Percentiles rank a stretch among this genome's conserved stretches.
These are phyloP conservation scores for Ceratina japonica DNA, from an alignment of 1,140 invertebrate genomes.

Conservation along the genomic window DNA sequence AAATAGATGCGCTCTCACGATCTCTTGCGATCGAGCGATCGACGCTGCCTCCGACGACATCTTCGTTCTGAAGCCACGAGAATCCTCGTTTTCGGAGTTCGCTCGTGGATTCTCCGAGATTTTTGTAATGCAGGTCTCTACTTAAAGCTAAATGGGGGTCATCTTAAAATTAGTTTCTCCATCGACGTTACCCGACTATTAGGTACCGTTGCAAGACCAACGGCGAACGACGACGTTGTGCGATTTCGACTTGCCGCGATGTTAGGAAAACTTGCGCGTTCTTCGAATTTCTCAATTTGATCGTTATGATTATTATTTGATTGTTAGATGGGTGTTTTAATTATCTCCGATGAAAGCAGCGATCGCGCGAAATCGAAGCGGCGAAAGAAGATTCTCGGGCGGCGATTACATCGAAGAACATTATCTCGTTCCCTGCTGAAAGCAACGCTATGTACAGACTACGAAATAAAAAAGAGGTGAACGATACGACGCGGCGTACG, in stretches of 20 bases:
- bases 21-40: conserved; percentile 14
- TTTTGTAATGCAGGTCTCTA: conserved; percentile 58
- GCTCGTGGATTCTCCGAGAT: conserved; percentile 13
- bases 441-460: conserved; percentile 56
- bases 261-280: not conserved
- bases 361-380: not conserved
- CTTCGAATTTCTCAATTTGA: not conserved
- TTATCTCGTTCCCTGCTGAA: not conserved
- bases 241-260: not conserved
- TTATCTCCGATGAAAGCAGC: not conserved
- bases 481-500: too few relatives aligned
- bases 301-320: too few relatives aligned
- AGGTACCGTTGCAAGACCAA: conserved; percentile 1
- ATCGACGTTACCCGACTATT: not conserved
- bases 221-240: not conserved
- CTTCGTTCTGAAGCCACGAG: conserved; percentile 8
- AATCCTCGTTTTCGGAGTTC: conserved; percentile 23
- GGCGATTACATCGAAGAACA: conserved; percentile 14
- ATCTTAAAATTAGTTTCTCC: conserved; percentile 42
- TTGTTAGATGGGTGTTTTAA: too few relatives aligned
- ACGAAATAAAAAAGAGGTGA: too few relatives aligned
- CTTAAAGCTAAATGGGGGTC: conserved; percentile 46
- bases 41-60: conserved; percentile 5
- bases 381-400: not conserved
- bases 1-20: not conserved